Evolutionary conservation across 2,797 vertebrate genomes (phyloP), one percentile per base, ranked within the genome.

Genomic region (Neomorphus geoffroyi): DNA sequence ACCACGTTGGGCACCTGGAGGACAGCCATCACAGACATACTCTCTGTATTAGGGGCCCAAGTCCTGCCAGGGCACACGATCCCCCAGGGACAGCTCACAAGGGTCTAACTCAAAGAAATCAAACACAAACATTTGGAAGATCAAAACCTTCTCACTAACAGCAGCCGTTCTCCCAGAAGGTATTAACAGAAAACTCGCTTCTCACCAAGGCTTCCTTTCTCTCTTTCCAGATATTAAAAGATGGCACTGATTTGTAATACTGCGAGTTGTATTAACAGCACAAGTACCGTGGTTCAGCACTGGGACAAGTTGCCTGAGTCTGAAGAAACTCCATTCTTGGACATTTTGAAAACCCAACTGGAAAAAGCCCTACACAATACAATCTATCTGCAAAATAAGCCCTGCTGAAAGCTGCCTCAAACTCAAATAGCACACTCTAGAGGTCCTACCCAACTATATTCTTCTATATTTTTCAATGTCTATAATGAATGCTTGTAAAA

Each of bases 1-100:
- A 19, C 5, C n/a, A 53, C 1, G 0, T 5, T 12, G 17, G 45
- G 57, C 24, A 51, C 1, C 0, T 15, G 39, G 7, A 54, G 24
- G 46, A 41, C 19, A 50, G 57, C 23, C 19, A 41, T 7, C 39
- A 37, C 28, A 50, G 24, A 46, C 4, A 1, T 17, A 46, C 32
- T 32, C 19, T 69, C 57, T 32, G 43, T 16, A 51, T 22, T 27
- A 75, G 58, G 16, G 39, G 21, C 10, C 10, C 18, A 43, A 58
- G 45, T 46, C 58, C 22, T 53, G 45, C 12, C 39, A 33, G 43
- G 45, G 18, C 30, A 72, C 33, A 30, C 28, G 5, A 17, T 46
- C 22, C 18, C 7, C 15, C 24, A 27, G 28, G 27, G 17, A 33
- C 41, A 80, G n/a, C 26, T 85, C 22, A 30, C 37, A 72, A 71